These are phyloP conservation scores for Tenthredo scrophulariae DNA, from an alignment of 2,888 invertebrate genomes.

Conservation along the genomic window DNA sequence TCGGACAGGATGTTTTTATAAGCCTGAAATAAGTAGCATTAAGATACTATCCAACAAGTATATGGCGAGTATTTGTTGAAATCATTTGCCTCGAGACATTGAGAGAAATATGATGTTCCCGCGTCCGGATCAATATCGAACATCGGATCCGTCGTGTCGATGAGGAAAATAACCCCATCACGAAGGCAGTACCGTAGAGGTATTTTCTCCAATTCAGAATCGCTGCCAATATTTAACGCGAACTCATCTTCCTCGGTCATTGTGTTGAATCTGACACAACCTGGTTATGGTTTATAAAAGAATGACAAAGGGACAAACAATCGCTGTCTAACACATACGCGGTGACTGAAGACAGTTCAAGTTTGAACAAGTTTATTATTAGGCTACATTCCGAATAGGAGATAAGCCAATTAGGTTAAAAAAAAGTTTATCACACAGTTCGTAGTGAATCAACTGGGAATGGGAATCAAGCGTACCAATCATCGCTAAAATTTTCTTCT, in stretches of 20 bases:
- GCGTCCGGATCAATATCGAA: conserved; percentile 58
- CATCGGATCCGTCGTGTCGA: conserved; percentile 65
- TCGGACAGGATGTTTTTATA: conserved; percentile 62
- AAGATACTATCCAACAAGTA: neutral
- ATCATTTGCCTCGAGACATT: conserved; percentile 62
- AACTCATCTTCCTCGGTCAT: conserved; percentile 22
- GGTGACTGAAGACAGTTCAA: neutral
- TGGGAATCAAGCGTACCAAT: neutral
- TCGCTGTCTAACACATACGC: neutral
- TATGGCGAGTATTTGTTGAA: neutral
- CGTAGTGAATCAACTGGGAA: neutral
- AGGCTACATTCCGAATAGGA: too few relatives aligned
- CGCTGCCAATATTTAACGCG: neutral
- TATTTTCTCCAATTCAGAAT: neutral
- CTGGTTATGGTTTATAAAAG: neutral
- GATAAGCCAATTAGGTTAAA: too few relatives aligned
- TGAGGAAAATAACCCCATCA: conserved; percentile 64
- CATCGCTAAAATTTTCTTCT: neutral
- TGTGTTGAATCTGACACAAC: neutral
- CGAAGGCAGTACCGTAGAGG: conserved; percentile 43
- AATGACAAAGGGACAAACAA: neutral
- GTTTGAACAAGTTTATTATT: neutral
- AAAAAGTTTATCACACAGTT: too few relatives aligned
- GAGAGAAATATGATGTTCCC: conserved; percentile 58
- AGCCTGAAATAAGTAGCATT: neutral